Percentiles rank a stretch among this genome's conserved stretches.
Evolutionary conservation across 2,888 invertebrate genomes (phyloP).

Genomic region (Papilio protenor): DNA sequence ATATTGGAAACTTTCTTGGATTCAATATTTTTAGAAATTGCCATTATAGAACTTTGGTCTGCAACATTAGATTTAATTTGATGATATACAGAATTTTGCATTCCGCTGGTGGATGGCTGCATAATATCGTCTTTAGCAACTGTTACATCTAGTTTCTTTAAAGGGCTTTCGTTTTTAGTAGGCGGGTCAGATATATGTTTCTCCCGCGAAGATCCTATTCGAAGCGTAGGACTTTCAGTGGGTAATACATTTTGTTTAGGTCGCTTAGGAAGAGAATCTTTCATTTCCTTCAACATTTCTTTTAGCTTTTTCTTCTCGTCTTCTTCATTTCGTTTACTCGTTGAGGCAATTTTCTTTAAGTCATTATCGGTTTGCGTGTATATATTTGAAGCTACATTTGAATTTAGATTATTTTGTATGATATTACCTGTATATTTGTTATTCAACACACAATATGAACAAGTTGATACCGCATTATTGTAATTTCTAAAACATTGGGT

Average conservation of each 20-base stretch:
- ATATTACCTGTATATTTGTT: conserved; percentile 48
- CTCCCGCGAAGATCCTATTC: conserved; percentile 61
- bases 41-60: neutral
- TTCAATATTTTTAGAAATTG: conserved; percentile 8
- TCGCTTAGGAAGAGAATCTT: conserved; percentile 88
- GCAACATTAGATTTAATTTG: neutral
- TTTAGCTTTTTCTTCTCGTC: conserved; percentile 86
- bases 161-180: conserved; percentile 39
- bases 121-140: neutral
- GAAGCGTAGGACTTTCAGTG: conserved; percentile 71
- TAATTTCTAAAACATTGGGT: conserved; percentile 71
- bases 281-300: conserved; percentile 91
- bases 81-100: neutral
- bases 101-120: conserved; percentile 20
- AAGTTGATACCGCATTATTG: conserved; percentile 63
- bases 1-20: neutral
- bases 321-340: conserved; percentile 46
- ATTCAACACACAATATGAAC: conserved; percentile 61
- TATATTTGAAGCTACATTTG: conserved; percentile 52
- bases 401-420: conserved; percentile 45
- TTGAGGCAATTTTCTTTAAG: conserved; percentile 43
- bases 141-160: conserved; percentile 16
- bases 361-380: conserved; percentile 62
- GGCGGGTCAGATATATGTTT: conserved; percentile 45
- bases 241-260: conserved; percentile 65